Evolutionary conservation across 2,797 vertebrate species (phyloP), one percentile per base, ranked within the genome.

Genomic region (Channallabes apus): DNA sequence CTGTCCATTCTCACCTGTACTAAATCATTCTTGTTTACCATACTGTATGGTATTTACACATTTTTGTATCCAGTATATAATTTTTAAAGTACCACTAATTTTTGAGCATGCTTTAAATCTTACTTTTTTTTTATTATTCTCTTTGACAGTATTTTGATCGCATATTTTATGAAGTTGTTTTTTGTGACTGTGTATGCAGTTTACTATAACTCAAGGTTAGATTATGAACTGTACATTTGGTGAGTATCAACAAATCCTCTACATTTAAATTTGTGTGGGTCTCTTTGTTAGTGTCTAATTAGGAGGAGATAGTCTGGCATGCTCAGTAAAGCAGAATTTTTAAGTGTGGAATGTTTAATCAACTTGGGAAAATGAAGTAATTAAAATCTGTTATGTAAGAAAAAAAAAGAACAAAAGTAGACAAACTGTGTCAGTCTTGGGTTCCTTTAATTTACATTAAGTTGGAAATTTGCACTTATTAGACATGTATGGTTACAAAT

Each of bases 231-330:
- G 20, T 62, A 62, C 12, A 79, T 12, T 62, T 62, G 22, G 7
- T 29, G 15, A 29, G 61, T 12, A 65, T 9, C 64, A 80, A 80
- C 41, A 80, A 51, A 65, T 64, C 18, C 24, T 65, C 15, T 65
- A 38, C 58, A 80, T n/a, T 20, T 46, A 64, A 64, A 18, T 80
- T 58, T 20, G 59, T 38, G 54, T 59, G 12, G 56, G 54, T 58
- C 18, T 78, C 41, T 35, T 56, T 71, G 54, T 58, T 54, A 32
- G 38, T 41, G 54, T 82, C 32, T 72, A 82, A 73, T 72, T 22
- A 56, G 68, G 62, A 59, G 22, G 51, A 62, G 56, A 41, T 72
- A 61, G 35, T 61, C 82, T 82, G 68, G 54, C 35, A 41, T 41
- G 24, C 56, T 73, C n/a, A 20, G 9, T 62, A 83, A 83, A 73